A percentile compares a stretch with the other conserved stretches of the same genome.
Evolutionary conservation across 1,140 invertebrate genomes (phyloP).

Genomic region (Araneus ventricosus): DNA sequence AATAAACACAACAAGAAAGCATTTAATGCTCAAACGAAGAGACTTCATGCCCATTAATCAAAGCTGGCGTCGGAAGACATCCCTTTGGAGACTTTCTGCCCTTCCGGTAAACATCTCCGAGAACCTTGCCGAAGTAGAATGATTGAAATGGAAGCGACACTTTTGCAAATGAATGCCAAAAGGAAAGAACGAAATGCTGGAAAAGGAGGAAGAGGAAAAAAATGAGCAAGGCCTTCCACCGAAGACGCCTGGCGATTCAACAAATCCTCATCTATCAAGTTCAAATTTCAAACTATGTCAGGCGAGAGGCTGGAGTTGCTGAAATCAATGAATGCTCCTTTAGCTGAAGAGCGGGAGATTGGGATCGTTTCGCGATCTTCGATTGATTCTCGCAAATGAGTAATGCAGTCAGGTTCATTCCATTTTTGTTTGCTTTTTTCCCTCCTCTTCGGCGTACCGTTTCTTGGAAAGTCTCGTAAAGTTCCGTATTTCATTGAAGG

Average conservation of each 20-base stretch:
- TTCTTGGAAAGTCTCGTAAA: neutral
- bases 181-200: neutral
- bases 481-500: constrained; percentile 15
- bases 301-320: neutral
- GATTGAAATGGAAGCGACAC: constrained; percentile 67
- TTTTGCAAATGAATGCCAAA: constrained; percentile 69
- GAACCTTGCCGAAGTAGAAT: neutral
- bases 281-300: constrained; percentile 63
- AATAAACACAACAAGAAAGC: constrained; percentile 41
- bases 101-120: constrained; percentile 37
- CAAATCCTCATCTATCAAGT: constrained; percentile 62
- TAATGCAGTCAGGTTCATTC: constrained; percentile 23
- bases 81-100: neutral
- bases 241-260: constrained; percentile 27
- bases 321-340: constrained; percentile 30
- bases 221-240: neutral
- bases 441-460: neutral
- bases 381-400: constrained; percentile 47
- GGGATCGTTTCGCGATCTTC: constrained; percentile 36
- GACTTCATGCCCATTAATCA: constrained; percentile 50
- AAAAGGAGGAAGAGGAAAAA: neutral
- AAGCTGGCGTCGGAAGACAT: constrained; percentile 26
- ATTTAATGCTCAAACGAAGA: constrained; percentile 43
- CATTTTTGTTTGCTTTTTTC: neutral
- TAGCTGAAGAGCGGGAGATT: neutral